Percentiles rank a stretch among this genome's conserved stretches.
Conservation (phyloP, 2,797 vertebrate species). For the Rhabdophis nuchalis region DNA sequence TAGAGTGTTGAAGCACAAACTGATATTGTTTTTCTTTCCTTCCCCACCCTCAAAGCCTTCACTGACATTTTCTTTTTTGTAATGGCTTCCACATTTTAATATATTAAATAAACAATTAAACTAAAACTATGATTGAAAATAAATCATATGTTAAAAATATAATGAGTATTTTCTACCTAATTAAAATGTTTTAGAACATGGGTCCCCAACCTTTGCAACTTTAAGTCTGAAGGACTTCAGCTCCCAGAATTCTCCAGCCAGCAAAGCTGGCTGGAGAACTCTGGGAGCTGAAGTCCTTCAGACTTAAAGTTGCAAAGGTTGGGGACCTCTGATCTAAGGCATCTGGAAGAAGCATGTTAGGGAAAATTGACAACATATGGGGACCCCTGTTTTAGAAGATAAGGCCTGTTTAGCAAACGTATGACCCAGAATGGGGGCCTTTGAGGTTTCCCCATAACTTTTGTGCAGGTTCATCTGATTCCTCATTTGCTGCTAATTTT, state of each 20-base stretch:
- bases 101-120: not conserved
- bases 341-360: no score
- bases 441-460: not conserved
- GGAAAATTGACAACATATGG: no score
- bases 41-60: not conserved
- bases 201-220: no score
- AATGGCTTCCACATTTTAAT: not conserved
- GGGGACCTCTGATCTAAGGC: no score
- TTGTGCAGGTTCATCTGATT: not conserved
- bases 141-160: not conserved
- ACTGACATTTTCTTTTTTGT: not conserved
- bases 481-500: not conserved
- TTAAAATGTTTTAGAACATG: not conserved
- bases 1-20: not conserved
- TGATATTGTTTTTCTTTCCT: not conserved
- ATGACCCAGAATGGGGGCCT: not conserved
- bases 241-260: no score
- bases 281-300: no score
- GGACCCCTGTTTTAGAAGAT: not conserved
- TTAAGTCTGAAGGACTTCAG: no score
- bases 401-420: not conserved
- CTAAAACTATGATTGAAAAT: not conserved
- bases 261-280: no score
- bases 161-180: not conserved
- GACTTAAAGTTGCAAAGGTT: no score